phyloP scores from a whole-genome alignment of 2,888 invertebrate genomes.

The Macroteleia sp. region DNA sequence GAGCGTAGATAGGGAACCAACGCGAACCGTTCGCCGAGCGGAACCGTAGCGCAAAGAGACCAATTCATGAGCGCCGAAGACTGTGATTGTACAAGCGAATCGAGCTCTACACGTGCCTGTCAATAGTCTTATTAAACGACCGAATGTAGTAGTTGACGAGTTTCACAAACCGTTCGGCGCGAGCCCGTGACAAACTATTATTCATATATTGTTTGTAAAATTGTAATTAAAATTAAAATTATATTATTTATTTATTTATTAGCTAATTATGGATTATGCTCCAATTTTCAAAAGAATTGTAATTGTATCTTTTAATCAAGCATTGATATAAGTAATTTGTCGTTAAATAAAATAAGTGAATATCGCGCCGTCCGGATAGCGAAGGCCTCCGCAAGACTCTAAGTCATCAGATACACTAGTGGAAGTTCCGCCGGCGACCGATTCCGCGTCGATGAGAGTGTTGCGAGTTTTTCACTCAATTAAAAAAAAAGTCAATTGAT shows the following conservation, averaged over 20 bases:
- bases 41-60: slow-evolving; percentile 1
- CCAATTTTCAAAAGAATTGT: background rate
- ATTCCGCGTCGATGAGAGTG: background rate
- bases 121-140: slow-evolving; percentile 54
- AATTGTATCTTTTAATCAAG: background rate
- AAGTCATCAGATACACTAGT: background rate
- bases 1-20: slow-evolving; percentile 55
- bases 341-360: background rate
- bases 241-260: no score
- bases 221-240: no score
- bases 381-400: slow-evolving; percentile 6
- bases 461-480: background rate
- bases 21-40: slow-evolving; percentile 19
- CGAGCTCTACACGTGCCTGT: slow-evolving; percentile 64
- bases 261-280: no score
- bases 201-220: background rate
- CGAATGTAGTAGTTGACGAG: slow-evolving; percentile 34
- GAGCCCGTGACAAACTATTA: background rate
- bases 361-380: background rate
- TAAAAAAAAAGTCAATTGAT: slow-evolving; percentile 27
- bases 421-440: slow-evolving; percentile 6
- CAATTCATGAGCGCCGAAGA: background rate
- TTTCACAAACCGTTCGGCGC: slow-evolving; percentile 4
- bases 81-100: slow-evolving; percentile 14
- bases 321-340: background rate